Evolutionary conservation across 2,113 vertebrate genomes (phyloP).

Genomic region (Bubo bubo): DNA sequence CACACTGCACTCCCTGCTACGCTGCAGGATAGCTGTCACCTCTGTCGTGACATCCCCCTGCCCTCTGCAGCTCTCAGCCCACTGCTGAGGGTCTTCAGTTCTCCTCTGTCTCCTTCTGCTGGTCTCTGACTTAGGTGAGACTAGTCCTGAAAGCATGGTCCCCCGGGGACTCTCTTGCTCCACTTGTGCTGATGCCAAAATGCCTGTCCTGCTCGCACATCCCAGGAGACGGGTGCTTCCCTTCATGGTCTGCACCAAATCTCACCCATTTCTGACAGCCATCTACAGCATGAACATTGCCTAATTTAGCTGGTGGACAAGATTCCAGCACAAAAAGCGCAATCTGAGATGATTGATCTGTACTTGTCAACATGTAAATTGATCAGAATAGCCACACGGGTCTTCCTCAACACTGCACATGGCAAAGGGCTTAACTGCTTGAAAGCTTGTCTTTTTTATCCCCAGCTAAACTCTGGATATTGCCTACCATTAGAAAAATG

Average conservation of each 20-base stretch:
- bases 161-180: not conserved
- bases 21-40: not conserved
- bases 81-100: rapidly evolving
- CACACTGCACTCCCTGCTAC: rapidly evolving
- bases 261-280: not conserved
- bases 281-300: not conserved
- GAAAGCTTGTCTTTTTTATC: not conserved
- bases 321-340: not conserved
- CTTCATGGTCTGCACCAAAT: not conserved
- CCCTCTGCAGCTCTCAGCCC: no score
- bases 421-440: not conserved
- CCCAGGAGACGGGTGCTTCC: rapidly evolving
- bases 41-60: not conserved
- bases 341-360: not conserved
- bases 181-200: rapidly evolving
- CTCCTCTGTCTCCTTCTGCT: not conserved
- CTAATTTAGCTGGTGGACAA: not conserved
- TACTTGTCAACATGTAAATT: not conserved
- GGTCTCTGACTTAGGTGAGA: not conserved
- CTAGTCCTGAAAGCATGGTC: not conserved
- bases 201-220: rapidly evolving
- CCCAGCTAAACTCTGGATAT: not conserved
- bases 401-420: not conserved
- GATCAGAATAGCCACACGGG: not conserved
- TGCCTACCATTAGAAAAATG: not conserved